Evolutionary conservation across 2,113 vertebrate species (phyloP), one percentile per base, ranked within the genome.

Genomic region (Nicator chloris): DNA sequence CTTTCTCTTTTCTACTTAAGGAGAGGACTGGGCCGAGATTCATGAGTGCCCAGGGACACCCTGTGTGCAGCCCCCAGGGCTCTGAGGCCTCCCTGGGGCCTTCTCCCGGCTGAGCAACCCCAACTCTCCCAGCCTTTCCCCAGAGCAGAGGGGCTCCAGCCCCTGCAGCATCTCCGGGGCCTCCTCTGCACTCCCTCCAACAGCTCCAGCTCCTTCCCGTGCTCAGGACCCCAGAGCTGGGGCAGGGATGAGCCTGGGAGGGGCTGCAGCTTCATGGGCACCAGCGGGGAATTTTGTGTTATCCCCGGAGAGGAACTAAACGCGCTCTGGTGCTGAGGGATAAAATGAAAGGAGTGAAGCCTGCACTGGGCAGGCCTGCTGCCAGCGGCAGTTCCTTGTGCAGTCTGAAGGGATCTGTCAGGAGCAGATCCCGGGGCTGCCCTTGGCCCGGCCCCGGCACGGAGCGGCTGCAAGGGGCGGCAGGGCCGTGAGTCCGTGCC

Each of bases 281-380:
- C 8, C 44, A 60, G 54, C 0, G 1, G 19, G 35, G 37, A 70
- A 35, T 42, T 23, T n/a, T 40, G 44, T 50, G 54, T 60, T 60
- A 42, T 30, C 65, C 35, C 24, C 35, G 37, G 44, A 50, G 24
- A 40, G 10, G 45, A 60, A 15, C 35, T 35, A 30, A 50, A 27
- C 0, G 0, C 0, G 1, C 44, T 51, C 27, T 27, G 44, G 27
- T 24, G 31, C 37, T 60, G 45, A 51, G 54, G 45, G 54, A 42
- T 20, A 24, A 35, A 60, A 42, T 10, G 7, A 30, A 35, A 82
- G 45, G 45, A 42, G 42, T 13, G 7, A 42, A 35, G 45, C 1
- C 26, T 70, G 15, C 0, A 0, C 31, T 31, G 86, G n/a, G 35
- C 26, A 39, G 9, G 21, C 31, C 24, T 37, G 54, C 33, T 35